phyloP scores from a whole-genome alignment of 2,113 vertebrate species.

The Nerophis lumbriciformis region DNA sequence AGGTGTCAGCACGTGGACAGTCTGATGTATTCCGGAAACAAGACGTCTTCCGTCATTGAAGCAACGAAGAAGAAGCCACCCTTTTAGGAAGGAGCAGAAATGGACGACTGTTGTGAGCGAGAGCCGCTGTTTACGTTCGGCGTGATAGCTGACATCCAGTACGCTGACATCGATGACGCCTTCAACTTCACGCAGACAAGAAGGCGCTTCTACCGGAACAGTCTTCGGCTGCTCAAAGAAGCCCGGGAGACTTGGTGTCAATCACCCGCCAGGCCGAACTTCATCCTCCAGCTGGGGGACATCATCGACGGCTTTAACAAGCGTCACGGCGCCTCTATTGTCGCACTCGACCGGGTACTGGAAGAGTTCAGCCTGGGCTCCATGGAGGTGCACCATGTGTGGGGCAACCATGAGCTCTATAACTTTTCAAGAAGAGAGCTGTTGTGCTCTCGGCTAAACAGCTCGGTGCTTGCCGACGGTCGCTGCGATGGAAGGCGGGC shows the following conservation, averaged over 20 bases:
- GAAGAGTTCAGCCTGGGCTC: slow-evolving; percentile 59
- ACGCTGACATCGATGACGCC: slow-evolving; percentile 84
- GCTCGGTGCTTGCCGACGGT: slow-evolving; percentile 25
- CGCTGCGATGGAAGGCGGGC: background rate
- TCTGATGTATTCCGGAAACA: too few relatives aligned
- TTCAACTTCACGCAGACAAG: slow-evolving; percentile 67
- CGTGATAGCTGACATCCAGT: slow-evolving; percentile 86
- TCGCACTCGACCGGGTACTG: slow-evolving; percentile 74
- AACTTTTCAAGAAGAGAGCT: slow-evolving; percentile 83
- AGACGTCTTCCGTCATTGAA: background rate
- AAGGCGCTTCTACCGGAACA: slow-evolving; percentile 80
- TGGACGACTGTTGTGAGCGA: slow-evolving; percentile 52
- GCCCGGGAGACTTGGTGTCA: slow-evolving; percentile 74
- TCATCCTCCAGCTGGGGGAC: slow-evolving; percentile 89
- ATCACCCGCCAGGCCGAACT: slow-evolving; percentile 57
- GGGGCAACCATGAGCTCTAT: slow-evolving; percentile 96
- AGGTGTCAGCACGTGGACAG: too few relatives aligned
- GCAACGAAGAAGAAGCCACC: background rate
- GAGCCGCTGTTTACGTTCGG: slow-evolving; percentile 79
- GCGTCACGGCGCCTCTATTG: slow-evolving; percentile 56
- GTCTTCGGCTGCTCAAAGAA: slow-evolving; percentile 68
- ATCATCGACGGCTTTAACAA: slow-evolving; percentile 88
- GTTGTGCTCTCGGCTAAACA: slow-evolving; percentile 72
- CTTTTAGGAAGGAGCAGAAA: slow-evolving; percentile 7
- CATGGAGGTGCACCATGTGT: slow-evolving; percentile 79